These are phyloP conservation scores for Drosophila prosaltans DNA, from an alignment of 1,140 invertebrate genomes.

Conservation along the genomic window DNA sequence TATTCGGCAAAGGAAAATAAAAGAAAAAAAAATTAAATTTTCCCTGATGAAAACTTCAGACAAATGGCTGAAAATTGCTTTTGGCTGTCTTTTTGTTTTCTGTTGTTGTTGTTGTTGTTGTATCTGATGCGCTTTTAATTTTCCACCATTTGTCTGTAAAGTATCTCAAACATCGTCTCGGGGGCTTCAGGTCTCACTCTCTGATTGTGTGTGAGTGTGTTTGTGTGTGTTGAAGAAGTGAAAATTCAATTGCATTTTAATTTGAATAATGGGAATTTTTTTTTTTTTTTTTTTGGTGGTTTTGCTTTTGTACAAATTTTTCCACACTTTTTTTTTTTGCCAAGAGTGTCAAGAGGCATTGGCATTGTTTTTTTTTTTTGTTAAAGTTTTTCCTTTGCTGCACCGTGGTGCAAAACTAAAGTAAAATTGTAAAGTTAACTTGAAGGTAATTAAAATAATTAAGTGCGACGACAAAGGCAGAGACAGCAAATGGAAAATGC, in stretches of 20 bases:
- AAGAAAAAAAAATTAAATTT: conserved; percentile 14
- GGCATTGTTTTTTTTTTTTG: conserved; percentile 47
- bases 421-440: conserved; percentile 2
- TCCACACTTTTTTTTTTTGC: conserved; percentile 19
- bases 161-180: conserved; percentile 27
- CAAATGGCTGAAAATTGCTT: conserved; percentile 29
- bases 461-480: conserved; percentile 17
- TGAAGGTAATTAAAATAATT: conserved; percentile 34
- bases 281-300: conserved; percentile 45
- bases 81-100: conserved; percentile 12
- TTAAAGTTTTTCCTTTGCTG: conserved; percentile 40
- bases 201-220: not conserved
- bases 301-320: conserved; percentile 36
- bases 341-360: conserved; percentile 65
- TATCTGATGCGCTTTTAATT: conserved; percentile 56
- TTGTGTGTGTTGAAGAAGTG: conserved; percentile 55
- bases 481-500: conserved; percentile 50
- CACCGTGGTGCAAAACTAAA: conserved; percentile 37
- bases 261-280: conserved; percentile 77
- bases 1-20: conserved; percentile 3
- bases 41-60: conserved; percentile 18
- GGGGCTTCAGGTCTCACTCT: not conserved
- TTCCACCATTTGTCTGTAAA: conserved; percentile 47
- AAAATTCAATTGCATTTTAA: conserved; percentile 80
- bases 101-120: not conserved